Conservation (phyloP, 1,140 invertebrate genomes). For the Wasmannia auropunctata region DNA sequence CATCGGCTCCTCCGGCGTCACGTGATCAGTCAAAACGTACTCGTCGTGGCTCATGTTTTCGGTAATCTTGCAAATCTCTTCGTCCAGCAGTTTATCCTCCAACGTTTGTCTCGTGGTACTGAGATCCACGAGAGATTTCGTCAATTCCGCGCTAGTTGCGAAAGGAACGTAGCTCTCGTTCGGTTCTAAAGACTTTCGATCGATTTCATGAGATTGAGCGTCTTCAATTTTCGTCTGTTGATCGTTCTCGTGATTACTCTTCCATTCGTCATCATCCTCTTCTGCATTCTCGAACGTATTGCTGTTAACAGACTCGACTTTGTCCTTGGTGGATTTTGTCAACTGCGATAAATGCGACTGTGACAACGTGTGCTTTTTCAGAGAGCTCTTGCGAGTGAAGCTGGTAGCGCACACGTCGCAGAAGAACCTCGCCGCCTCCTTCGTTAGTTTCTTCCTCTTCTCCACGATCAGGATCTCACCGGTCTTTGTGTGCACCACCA, state of each 20-base stretch:
- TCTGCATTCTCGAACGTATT: not conserved
- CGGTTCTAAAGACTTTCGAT: not conserved
- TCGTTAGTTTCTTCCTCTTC: slow-evolving; percentile 83
- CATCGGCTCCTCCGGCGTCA: slow-evolving; percentile 75
- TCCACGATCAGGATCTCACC: slow-evolving; percentile 83
- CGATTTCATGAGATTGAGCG: not conserved
- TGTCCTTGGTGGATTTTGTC: slow-evolving; percentile 63
- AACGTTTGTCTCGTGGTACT: slow-evolving; percentile 56
- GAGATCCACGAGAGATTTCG: slow-evolving; percentile 25
- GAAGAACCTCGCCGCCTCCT: slow-evolving; percentile 82
- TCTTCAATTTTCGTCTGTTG: not conserved
- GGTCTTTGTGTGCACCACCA: slow-evolving; percentile 80
- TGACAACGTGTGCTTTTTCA: slow-evolving; percentile 83
- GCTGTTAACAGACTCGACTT: slow-evolving; percentile 1
- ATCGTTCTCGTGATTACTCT: slow-evolving; percentile 24
- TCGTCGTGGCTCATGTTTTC: slow-evolving; percentile 85
- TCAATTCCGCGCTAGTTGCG: not conserved
- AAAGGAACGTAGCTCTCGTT: not conserved
- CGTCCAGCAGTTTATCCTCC: slow-evolving; percentile 82
- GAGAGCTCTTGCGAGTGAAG: slow-evolving; percentile 83
- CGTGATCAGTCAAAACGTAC: slow-evolving; percentile 82
- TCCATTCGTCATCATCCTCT: not conserved
- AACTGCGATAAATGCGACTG: slow-evolving; percentile 81
- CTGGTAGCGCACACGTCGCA: slow-evolving; percentile 82
- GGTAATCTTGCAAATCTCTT: slow-evolving; percentile 84